Conservation (phyloP, 2,113 vertebrate genomes). For the Aspidoscelis tigris region DNA sequence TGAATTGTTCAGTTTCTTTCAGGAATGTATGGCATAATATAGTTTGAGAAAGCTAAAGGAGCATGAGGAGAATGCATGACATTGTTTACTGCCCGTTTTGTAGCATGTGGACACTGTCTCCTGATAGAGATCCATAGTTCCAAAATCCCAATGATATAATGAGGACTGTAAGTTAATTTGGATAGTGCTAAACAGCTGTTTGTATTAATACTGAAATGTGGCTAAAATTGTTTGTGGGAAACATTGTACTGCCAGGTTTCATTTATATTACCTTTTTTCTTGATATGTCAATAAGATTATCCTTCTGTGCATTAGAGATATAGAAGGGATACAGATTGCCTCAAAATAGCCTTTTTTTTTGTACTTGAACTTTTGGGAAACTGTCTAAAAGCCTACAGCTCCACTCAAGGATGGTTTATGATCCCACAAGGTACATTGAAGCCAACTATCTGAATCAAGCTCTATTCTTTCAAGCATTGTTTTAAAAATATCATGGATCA, state of each 20-base stretch:
- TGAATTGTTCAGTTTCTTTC: background rate
- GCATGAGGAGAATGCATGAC: background rate
- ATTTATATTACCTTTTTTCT: background rate
- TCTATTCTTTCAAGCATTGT: background rate
- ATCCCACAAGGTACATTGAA: background rate
- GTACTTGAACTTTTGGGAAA: background rate
- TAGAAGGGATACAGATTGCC: background rate
- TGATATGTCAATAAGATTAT: no score
- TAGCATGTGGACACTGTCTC: background rate
- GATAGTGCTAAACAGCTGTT: fast-evolving
- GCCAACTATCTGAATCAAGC: background rate
- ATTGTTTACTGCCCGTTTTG: background rate
- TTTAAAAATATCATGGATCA: background rate
- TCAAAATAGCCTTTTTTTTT: background rate
- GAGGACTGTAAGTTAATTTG: background rate
- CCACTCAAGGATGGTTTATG: fast-evolving
- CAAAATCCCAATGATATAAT: background rate
- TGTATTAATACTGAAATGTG: fast-evolving
- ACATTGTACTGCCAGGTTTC: background rate
- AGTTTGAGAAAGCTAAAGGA: background rate
- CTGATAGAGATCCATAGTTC: background rate
- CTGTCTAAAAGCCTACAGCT: background rate
- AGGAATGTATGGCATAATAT: background rate
- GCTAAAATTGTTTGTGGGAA: background rate
- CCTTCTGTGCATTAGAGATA: background rate